Evolutionary conservation across 2,888 invertebrate species (phyloP).

Genomic region (Elysia crispata): DNA sequence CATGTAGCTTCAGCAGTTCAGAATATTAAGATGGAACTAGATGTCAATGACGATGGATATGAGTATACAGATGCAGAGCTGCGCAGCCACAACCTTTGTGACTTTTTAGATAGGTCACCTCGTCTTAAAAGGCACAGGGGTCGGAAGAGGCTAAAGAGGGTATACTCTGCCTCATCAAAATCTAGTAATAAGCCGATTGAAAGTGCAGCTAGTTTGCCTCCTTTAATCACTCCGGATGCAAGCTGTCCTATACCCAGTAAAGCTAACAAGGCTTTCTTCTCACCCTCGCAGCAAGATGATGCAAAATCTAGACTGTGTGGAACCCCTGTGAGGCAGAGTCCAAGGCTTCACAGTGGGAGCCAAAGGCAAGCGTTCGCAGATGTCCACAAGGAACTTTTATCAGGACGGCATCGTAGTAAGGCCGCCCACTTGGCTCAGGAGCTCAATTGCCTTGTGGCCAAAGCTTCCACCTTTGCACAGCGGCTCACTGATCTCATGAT

Average conservation of each 20-base stretch:
- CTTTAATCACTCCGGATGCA: constrained; percentile 10
- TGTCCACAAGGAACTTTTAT: not conserved
- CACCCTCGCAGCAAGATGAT: not conserved
- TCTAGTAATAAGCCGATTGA: not conserved
- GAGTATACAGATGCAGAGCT: constrained; percentile 49
- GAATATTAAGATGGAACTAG: not conserved
- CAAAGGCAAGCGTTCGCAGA: constrained; percentile 11
- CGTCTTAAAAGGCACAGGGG: constrained; percentile 33
- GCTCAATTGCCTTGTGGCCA: constrained; percentile 46
- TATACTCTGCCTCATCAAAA: not conserved
- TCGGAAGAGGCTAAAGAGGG: not conserved
- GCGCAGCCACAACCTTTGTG: constrained; percentile 45
- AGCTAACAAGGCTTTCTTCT: not conserved
- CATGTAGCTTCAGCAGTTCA: no score
- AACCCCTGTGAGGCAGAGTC: constrained; percentile 48
- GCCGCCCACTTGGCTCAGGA: constrained; percentile 46
- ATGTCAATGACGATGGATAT: constrained; percentile 25
- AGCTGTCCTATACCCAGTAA: not conserved
- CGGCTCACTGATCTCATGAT: constrained; percentile 42
- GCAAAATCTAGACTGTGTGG: no score
- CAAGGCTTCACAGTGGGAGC: constrained; percentile 36
- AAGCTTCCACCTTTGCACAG: constrained; percentile 48
- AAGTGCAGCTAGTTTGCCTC: constrained; percentile 30
- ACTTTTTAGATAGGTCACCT: constrained; percentile 49
- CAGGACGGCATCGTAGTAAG: constrained; percentile 2